Evolutionary conservation across 2,113 vertebrate species (phyloP).

Genomic region (Pachyramphus minor): DNA sequence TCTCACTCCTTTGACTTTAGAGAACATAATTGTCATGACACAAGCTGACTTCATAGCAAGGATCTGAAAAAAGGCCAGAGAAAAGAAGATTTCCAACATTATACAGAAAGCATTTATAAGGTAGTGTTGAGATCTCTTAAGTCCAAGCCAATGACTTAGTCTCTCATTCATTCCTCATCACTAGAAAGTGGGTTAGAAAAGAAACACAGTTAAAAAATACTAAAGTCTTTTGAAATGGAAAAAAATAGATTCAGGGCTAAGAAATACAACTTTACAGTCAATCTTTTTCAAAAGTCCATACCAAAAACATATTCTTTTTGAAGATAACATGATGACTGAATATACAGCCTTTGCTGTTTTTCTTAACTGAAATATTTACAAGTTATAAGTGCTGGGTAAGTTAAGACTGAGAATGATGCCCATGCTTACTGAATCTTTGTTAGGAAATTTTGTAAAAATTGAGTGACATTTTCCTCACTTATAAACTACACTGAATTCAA

Average conservation of each 20-base stretch:
- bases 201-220: not conserved
- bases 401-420: not conserved
- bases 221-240: not conserved
- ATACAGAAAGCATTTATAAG: not conserved
- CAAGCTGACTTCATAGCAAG: not conserved
- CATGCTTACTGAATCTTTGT: not conserved
- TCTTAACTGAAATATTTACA: not conserved
- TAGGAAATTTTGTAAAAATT: not conserved
- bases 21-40: not conserved
- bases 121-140: not conserved
- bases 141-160: not conserved
- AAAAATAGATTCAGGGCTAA: not conserved
- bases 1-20: not conserved
- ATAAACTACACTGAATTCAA: not conserved
- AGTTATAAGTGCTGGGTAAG: not conserved
- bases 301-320: not conserved
- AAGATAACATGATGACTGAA: not conserved
- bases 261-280: not conserved
- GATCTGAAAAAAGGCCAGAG: not conserved
- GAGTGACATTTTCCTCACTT: not conserved
- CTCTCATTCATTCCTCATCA: fast-evolving
- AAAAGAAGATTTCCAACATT: not conserved
- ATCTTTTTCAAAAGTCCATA: not conserved
- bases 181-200: not conserved
- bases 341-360: not conserved